Evolutionary conservation across 1,140 invertebrate genomes (phyloP).

Genomic region (Pseudomyrmex dendroicus): DNA sequence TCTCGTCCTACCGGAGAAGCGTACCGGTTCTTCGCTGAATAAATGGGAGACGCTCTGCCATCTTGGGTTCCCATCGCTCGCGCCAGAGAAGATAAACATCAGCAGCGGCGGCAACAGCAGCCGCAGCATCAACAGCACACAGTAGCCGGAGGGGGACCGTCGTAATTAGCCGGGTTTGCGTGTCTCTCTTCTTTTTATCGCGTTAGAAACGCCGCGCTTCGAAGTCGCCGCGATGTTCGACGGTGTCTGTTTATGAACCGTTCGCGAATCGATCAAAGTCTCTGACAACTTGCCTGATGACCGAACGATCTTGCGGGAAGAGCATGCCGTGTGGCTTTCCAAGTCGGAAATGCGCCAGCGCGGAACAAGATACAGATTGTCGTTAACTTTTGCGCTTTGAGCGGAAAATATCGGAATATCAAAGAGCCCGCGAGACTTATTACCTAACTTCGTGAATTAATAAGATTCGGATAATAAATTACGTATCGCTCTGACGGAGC

Average conservation of each 20-base stretch:
- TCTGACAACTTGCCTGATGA: constrained; percentile 32
- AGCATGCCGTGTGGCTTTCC: background rate
- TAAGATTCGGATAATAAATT: constrained; percentile 34
- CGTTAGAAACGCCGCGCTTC: constrained; percentile 57
- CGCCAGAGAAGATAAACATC: constrained; percentile 81
- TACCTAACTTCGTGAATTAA: constrained; percentile 51
- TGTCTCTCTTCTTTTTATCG: constrained; percentile 74
- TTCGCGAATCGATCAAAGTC: constrained; percentile 56
- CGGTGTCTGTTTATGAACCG: constrained; percentile 60
- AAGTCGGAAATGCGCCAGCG: background rate
- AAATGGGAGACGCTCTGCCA: constrained; percentile 75
- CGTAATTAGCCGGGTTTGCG: constrained; percentile 80
- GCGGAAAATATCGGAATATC: constrained; percentile 36
- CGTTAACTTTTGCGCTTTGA: constrained; percentile 30
- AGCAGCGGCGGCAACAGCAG: constrained; percentile 69
- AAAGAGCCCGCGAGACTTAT: constrained; percentile 35
- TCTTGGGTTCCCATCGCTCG: constrained; percentile 75
- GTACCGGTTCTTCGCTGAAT: constrained; percentile 71
- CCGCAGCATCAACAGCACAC: constrained; percentile 64
- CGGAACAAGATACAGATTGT: constrained; percentile 12
- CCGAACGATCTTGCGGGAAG: background rate
- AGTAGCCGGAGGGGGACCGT: constrained; percentile 77
- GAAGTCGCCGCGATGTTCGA: constrained; percentile 28
- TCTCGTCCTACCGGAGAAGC: constrained; percentile 63
- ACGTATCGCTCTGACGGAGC: constrained; percentile 15